Base-by-base conservation (phyloP, 2,797 vertebrate species). In the Acanthis flammea region DNA sequence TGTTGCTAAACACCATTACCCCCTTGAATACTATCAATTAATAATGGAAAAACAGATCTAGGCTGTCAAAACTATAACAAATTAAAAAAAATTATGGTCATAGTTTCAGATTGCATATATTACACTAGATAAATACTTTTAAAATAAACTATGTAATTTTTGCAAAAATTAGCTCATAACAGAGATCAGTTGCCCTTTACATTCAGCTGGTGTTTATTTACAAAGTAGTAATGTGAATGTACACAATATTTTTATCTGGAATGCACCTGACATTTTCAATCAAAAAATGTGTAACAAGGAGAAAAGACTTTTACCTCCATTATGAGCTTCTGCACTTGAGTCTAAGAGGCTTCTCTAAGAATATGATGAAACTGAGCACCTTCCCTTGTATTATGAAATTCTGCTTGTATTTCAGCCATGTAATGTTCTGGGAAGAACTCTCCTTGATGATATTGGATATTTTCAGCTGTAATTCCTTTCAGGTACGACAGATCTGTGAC, bases 361-460 rank as follows among this genome's bases (percentile, higher is more conserved):
- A 53, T 27, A 30, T 0, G 3, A 35, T 31, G 51, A 75, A 79
- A 87, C 15, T 0, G 0, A 73, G 39, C 14, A 30, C 16, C 28
- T 47, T 24, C 47, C 65, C 3, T 1, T 39, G 23, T 11, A 9
- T 37, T 58, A 16, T 41, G 24, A 84, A 92, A 62, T 28, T 72
- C 37, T 3, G 15, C 31, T 73, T 48, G 8, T 41, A 74, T 77
- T 93, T 90, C 82, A 86, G 30, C 23, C 41, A 28, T 28, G 37
- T 71, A 86, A 77, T 50, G 7, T 31, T 86, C 27, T 30, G 27
- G 47, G 65, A 80, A 93, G 25, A 88, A 7, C 9, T 47, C 27
- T 67, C 10, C 42, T 42, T 50, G 27, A 23, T 4, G 14, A 6
- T 45, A 28, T 37, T 62, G 24, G 17, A 66, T 84, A 37, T 54